Base-by-base conservation (phyloP, 2,113 vertebrate genomes). In the Sceloporus tristichus region DNA sequence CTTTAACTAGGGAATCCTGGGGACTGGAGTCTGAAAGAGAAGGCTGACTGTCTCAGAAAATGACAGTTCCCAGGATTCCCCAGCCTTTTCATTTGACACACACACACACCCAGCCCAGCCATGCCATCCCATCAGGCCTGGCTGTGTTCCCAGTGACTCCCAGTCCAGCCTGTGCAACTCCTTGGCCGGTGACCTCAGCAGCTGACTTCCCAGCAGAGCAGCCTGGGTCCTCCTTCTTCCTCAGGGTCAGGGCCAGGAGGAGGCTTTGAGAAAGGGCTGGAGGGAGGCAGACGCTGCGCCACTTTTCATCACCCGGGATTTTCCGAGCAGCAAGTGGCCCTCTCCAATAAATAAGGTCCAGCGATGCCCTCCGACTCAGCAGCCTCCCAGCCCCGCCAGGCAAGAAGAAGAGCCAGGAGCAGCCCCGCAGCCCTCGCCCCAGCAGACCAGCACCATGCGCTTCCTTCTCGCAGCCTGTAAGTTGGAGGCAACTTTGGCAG, bases 271-370 rank as follows among this genome's bases (percentile, higher is more conserved):
- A 10, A 29, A 16, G 16, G 1, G 11, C 25, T 29, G 25, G 68
- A 19, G 68, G 25, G 68, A 27, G 68, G 25, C 3, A 23, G 6
- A 68, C 9, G 5, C 16, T 19, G 1, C 8, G 29, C 34, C 70
- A 53, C 0, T 79, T 90, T 88, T 42, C 91, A 40, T 87, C 94
- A 96, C 71, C 88, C 92, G 76, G 97, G 97, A 93, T 94, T 97
- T 97, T 96, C 97, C 97, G 74, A 87, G 87, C 94, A 91, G 93
- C 89, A 93, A 48, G 11, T 62, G 13, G 90, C 95, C 93, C 93
- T 94, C 87, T 93, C 90, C 92, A 91, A 97, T 97, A 97, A 97
- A 97, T 97, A 97, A 93, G 91, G 59, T 65, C 9, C 68, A 81
- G 92, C 90, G 92, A 96, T 96, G 96, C 85, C 81, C 91, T 91